Evolutionary conservation across 2,797 vertebrate species (phyloP).

Genomic region (Catostomus latipinnis): DNA sequence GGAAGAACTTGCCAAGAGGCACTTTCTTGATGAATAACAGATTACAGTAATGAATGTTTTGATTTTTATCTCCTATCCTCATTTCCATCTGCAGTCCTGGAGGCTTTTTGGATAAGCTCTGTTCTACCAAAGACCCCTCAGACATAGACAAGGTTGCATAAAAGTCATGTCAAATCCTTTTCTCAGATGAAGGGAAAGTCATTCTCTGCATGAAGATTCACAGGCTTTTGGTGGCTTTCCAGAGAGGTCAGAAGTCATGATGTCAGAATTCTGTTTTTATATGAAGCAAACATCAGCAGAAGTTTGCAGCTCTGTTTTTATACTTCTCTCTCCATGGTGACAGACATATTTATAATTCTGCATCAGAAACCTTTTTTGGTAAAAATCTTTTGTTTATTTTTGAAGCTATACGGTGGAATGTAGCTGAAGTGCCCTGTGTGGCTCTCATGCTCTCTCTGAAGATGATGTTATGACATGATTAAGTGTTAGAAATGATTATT

Average conservation of each 20-base stretch:
- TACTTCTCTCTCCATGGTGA: constrained; percentile 65
- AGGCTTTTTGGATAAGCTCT: constrained; percentile 71
- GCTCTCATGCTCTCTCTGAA: constrained; percentile 27
- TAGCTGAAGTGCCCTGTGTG: constrained; percentile 61
- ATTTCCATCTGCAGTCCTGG: constrained; percentile 75
- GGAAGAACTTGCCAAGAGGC: constrained; percentile 63
- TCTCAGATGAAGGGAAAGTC: constrained; percentile 46
- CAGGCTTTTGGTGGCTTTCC: constrained; percentile 15
- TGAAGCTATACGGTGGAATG: constrained; percentile 63
- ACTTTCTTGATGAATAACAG: constrained; percentile 62
- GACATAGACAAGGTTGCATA: constrained; percentile 66
- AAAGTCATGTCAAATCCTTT: neutral
- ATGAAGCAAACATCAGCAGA: neutral
- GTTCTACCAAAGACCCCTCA: constrained; percentile 68
- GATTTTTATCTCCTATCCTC: constrained; percentile 79
- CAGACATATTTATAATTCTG: constrained; percentile 69
- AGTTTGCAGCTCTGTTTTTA: constrained; percentile 8
- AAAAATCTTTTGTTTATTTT: constrained; percentile 75
- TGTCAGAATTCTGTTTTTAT: constrained; percentile 14
- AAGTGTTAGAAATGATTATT: constrained; percentile 3
- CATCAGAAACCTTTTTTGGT: constrained; percentile 75
- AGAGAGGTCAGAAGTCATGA: constrained; percentile 21
- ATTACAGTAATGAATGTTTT: constrained; percentile 72
- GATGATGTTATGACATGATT: constrained; percentile 16
- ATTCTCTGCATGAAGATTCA: neutral